Percentiles rank a stretch among this genome's conserved stretches.
Evolutionary conservation across 2,113 vertebrate genomes (phyloP).

Genomic region (Anoplopoma fimbria): DNA sequence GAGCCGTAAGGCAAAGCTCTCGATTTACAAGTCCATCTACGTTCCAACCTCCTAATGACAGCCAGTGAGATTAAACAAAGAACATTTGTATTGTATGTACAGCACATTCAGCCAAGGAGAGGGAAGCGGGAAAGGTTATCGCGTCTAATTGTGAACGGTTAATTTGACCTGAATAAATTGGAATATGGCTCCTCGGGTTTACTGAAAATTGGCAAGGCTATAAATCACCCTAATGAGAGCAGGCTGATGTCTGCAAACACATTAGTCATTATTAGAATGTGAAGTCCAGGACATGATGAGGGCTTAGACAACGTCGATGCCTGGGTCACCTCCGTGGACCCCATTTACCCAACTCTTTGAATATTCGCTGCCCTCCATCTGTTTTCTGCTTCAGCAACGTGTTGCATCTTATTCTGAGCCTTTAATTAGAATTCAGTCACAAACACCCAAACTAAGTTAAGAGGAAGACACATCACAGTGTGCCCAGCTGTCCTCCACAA

Average conservation of each 20-base stretch:
- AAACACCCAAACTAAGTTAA: neutral
- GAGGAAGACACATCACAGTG: neutral
- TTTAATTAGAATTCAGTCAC: constrained; percentile 4
- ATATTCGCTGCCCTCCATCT: constrained; percentile 11
- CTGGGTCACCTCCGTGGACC: constrained; percentile 12
- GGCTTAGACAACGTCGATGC: constrained; percentile 29
- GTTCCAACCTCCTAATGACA: constrained; percentile 53
- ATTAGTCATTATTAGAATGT: constrained; percentile 74
- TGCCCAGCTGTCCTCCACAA: neutral
- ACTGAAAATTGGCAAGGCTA: constrained; percentile 76
- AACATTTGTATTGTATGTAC: constrained; percentile 51
- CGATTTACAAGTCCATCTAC: no score
- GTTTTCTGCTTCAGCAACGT: constrained; percentile 5
- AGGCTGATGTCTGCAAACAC: constrained; percentile 68
- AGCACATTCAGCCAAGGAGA: constrained; percentile 4
- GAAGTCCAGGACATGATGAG: constrained; percentile 50
- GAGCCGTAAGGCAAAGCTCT: no score
- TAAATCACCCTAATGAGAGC: constrained; percentile 87
- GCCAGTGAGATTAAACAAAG: constrained; percentile 50
- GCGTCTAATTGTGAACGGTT: constrained; percentile 69
- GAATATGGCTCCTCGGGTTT: constrained; percentile 74
- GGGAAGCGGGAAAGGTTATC: constrained; percentile 49
- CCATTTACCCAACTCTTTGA: constrained; percentile 25
- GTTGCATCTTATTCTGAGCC: neutral
- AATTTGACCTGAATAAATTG: constrained; percentile 81